Base-by-base conservation (phyloP, 1,140 invertebrate genomes). In the Brachionus calyciflorus region DNA sequence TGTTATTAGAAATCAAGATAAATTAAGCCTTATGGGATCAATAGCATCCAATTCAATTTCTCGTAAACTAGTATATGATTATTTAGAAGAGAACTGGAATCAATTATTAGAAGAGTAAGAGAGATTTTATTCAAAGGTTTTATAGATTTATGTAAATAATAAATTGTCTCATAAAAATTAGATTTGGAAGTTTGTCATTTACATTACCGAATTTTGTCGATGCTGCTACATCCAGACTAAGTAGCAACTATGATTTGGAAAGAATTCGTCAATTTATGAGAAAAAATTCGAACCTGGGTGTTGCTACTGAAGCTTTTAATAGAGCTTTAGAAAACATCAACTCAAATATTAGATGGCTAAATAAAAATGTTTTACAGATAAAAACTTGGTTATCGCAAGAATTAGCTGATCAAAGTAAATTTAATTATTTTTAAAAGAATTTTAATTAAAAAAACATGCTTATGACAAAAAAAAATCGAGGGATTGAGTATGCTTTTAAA, bases 261-360 rank as follows among this genome's bases (percentile, higher is more conserved):
- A 76, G 28, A 17, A 41, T 83, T 26, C 41, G 78, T 28, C 57
- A 77, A 17, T 81, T 83, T 53, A 70, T 77, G 12, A 73, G 68
- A 7, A 63, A 77, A 9, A 60, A 80, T 60, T 78, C 79, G 14
- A 78, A 86, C 40, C 84, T 92, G 3, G 89, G 89, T 6, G 85
- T 87, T 2, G 88, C 88, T 0, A 83, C 85, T 0, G 83, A 91
- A 69, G 89, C 90, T 1, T 88, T 91, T 0, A 87, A 90, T 76
- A 92, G 93, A 83, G 88, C 90, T 0, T 84, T 93, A 1, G 92
- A 94, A 80, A 88, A 90, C 51, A 89, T 89, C 0, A 87, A 90
- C 80, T 89, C 90, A 2, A 93, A 93, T 80, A 89, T 92, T 0
- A 86, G 89, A 63, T 94, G 92, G 92, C 89, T 91, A 87, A 84